phyloP scores from a whole-genome alignment of 1,140 invertebrate species.

The Mamestra configurata region DNA sequence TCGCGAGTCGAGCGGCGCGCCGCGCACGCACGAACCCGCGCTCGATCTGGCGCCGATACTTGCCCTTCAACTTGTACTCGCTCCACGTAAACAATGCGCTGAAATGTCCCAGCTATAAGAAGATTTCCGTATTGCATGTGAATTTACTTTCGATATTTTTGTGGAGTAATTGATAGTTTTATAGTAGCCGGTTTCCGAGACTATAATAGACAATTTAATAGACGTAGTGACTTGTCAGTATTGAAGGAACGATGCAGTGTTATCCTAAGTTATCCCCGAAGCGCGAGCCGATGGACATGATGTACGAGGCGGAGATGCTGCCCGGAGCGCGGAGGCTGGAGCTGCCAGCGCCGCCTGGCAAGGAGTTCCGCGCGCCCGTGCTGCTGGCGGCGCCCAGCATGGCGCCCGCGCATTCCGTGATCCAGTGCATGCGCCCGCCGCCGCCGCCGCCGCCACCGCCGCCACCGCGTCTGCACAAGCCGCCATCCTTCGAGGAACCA shows the following conservation, averaged over 20 bases:
- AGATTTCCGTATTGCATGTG: slow-evolving; percentile 64
- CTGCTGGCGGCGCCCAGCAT: slow-evolving; percentile 81
- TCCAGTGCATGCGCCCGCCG: slow-evolving; percentile 89
- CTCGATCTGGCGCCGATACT: slow-evolving; percentile 60
- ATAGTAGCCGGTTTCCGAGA: slow-evolving; percentile 49
- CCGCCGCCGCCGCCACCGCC: slow-evolving; percentile 89
- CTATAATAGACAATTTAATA: slow-evolving; percentile 58
- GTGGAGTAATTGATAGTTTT: slow-evolving; percentile 59
- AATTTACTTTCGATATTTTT: slow-evolving; percentile 52
- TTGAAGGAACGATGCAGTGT: slow-evolving; percentile 80
- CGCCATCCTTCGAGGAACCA: slow-evolving; percentile 90
- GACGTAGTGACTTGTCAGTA: slow-evolving; percentile 55
- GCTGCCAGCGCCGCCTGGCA: slow-evolving; percentile 83
- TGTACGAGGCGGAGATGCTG: slow-evolving; percentile 79
- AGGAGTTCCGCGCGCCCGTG: slow-evolving; percentile 83
- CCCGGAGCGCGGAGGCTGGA: slow-evolving; percentile 79
- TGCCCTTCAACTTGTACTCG: slow-evolving; percentile 60
- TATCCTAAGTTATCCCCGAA: slow-evolving; percentile 82
- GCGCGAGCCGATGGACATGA: slow-evolving; percentile 74
- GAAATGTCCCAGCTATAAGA: slow-evolving; percentile 61
- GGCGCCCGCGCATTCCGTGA: slow-evolving; percentile 82
- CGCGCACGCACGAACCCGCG: slow-evolving; percentile 77
- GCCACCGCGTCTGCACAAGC: slow-evolving; percentile 79
- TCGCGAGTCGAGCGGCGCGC: slow-evolving; percentile 79
- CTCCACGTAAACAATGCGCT: slow-evolving; percentile 62